Base-by-base conservation (phyloP, 1,140 invertebrate species). In the Sitodiplosis mosellana region DNA sequence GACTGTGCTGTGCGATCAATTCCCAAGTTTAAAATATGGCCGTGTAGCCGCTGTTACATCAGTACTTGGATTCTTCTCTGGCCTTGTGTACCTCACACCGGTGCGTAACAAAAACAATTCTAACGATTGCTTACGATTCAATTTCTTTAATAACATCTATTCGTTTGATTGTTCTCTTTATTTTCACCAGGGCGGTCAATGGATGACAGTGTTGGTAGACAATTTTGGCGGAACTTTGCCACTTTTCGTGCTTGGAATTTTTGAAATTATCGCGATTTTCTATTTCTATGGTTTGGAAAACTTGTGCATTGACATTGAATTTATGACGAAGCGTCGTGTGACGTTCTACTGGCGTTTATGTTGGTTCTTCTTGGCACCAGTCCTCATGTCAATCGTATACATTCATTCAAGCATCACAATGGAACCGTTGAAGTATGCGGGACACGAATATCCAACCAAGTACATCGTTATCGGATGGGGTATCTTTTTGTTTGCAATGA, bases 281-380 rank as follows among this genome's bases (percentile, higher is more conserved):
- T 85, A 78, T 75, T 67, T 84, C 47, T 89, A 89, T 55, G 84
- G 83, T 85, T 68, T 68, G 67, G 72, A 78, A 48, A 81, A 81
- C 53, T 72, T 88, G 45, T 74, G 78, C 49, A 60, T 73, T 33
- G 85, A 89, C 55, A 66, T 87, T 1, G 74, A 86, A 55, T 83
- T 81, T 55, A 89, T 89, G 86, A 64, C 83, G 46, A 74, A 75
- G 3, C 71, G 69, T n/a, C 71, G 71, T 49, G 73, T 83, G 0
- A 75, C 77, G 1, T 51, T 76, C 0, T 88, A 83, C 59, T 89
- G 85, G 85, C 73, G 80, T 46, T 57, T 82, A 12, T 85, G 81
- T 50, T 91, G 87, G 87, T 76, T 75, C 20, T 57, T 85, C 48
- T 65, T 88, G 17, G 81, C 80, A 10, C 86, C 76, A 55, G 56